phyloP scores from a whole-genome alignment of 2,113 vertebrate genomes.

The Chiloscyllium plagiosum region DNA sequence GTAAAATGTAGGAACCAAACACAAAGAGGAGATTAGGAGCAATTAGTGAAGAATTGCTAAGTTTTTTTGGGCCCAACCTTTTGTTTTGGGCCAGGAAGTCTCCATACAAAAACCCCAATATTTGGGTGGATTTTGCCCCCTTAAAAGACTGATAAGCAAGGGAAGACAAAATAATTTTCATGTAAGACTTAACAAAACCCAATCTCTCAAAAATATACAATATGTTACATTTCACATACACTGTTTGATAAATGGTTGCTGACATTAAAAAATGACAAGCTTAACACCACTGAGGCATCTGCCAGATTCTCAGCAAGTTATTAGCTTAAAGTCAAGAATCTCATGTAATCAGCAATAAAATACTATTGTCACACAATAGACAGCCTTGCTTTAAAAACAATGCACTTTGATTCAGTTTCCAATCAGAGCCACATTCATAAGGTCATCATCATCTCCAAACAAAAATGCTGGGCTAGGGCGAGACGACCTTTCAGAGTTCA shows the following conservation, averaged over 20 bases:
- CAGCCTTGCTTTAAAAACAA: neutral
- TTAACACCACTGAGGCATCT: constrained; percentile 19
- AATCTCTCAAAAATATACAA: neutral
- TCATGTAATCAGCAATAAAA: neutral
- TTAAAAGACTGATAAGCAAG: neutral
- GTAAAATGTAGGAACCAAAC: neutral
- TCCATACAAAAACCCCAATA: neutral
- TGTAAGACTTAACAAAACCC: neutral
- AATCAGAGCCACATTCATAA: constrained; percentile 92
- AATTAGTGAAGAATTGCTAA: neutral
- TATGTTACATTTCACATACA: neutral
- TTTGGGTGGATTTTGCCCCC: neutral
- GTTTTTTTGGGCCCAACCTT: neutral
- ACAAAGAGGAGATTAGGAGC: neutral
- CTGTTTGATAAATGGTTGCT: neutral
- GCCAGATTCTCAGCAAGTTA: neutral
- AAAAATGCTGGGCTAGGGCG: constrained; percentile 83
- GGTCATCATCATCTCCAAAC: constrained; percentile 89
- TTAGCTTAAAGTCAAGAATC: neutral
- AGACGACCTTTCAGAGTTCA: constrained; percentile 74
- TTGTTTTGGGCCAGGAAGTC: neutral
- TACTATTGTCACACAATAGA: neutral
- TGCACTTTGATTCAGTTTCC: constrained; percentile 61
- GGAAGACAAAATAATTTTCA: neutral
- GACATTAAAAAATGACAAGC: neutral